Evolutionary conservation across 2,797 vertebrate genomes (phyloP).

Genomic region (Galagoides demidoff): DNA sequence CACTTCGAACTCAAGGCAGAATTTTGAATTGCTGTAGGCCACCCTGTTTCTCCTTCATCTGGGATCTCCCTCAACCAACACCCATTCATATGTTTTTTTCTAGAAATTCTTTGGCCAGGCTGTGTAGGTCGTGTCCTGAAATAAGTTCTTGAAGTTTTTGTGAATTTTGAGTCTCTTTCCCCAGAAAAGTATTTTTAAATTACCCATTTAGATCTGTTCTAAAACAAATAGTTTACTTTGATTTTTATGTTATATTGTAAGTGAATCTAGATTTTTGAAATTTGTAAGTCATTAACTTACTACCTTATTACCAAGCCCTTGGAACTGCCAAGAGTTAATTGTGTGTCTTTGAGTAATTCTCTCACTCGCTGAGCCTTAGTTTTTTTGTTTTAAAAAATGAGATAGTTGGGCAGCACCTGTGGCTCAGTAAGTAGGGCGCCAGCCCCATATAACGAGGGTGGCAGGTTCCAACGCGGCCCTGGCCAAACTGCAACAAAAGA

Average conservation of each 20-base stretch:
- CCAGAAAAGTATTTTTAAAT: not conserved
- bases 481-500: too few relatives aligned
- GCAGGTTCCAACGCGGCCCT: too few relatives aligned
- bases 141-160: not conserved
- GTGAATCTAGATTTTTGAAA: not conserved
- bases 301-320: not conserved
- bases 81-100: not conserved
- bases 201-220: not conserved
- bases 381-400: not conserved
- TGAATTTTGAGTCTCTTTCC: slow-evolving; percentile 40
- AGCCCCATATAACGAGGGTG: too few relatives aligned
- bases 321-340: not conserved
- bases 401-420: too few relatives aligned
- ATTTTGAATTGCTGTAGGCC: not conserved
- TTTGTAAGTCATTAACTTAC: not conserved
- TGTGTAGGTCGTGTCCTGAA: not conserved
- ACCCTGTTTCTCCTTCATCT: not conserved
- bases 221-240: not conserved
- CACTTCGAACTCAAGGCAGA: not conserved
- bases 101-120: not conserved
- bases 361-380: not conserved
- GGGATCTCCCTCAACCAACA: not conserved
- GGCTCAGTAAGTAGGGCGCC: too few relatives aligned
- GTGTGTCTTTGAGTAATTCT: not conserved
- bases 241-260: not conserved